phyloP scores from a whole-genome alignment of 2,888 invertebrate species.

The Ecdyonurus torrentis region DNA sequence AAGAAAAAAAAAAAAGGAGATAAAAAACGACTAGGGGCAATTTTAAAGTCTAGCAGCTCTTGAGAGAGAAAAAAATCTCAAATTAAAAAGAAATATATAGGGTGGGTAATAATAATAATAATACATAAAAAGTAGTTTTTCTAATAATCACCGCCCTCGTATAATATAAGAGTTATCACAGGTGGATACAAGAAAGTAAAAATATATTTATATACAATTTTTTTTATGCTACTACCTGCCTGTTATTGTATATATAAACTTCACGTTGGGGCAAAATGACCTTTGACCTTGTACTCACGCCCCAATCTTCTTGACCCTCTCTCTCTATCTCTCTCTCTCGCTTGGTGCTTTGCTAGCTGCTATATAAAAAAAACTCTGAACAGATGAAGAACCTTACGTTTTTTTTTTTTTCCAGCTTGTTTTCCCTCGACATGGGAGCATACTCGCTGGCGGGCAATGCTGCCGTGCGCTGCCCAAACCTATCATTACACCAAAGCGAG shows the following conservation, averaged over 20 bases:
- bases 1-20: slow-evolving; percentile 4
- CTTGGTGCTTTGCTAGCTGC: no score
- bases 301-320: not conserved
- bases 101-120: not conserved
- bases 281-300: not conserved
- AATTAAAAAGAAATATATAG: not conserved
- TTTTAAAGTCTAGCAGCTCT: not conserved
- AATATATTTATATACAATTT: not conserved
- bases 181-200: not conserved
- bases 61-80: not conserved
- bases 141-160: not conserved
- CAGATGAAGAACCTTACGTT: no score
- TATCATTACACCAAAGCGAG: not conserved
- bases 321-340: not conserved
- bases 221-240: not conserved
- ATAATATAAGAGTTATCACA: not conserved
- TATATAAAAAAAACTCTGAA: no score
- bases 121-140: not conserved
- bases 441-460: not conserved
- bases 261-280: not conserved
- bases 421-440: not conserved
- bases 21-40: not conserved
- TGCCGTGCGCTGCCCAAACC: not conserved
- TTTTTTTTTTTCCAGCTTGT: no score
- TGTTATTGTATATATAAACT: not conserved